Evolutionary conservation across 2,113 vertebrate species (phyloP).

Genomic region (Elephantulus edwardii): DNA sequence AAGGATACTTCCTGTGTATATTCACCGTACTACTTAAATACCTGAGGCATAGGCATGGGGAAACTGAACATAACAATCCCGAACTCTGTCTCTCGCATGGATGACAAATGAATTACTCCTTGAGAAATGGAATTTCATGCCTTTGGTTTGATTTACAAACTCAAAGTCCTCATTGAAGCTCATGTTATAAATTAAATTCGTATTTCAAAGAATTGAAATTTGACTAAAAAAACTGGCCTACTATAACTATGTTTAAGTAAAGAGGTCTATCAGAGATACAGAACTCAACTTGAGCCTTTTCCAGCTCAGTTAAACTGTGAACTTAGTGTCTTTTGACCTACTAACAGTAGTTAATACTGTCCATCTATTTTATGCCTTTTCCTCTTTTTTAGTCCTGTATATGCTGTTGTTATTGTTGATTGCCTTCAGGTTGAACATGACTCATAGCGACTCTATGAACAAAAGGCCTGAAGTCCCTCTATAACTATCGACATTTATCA

Average conservation of each 20-base stretch:
- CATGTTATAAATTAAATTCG: neutral
- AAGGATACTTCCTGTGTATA: neutral
- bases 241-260: neutral
- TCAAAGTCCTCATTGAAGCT: fast-evolving
- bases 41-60: neutral
- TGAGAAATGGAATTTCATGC: neutral
- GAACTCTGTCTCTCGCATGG: neutral
- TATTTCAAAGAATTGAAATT: neutral
- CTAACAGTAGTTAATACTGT: neutral
- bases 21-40: neutral
- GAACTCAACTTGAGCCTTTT: neutral
- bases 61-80: neutral
- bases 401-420: too few species aligned
- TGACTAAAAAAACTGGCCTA: neutral
- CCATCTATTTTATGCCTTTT: neutral
- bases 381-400: too few species aligned
- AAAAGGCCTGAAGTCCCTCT: too few species aligned
- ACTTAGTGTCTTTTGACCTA: neutral
- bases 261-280: neutral
- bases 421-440: too few species aligned
- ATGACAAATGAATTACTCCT: neutral
- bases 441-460: too few species aligned
- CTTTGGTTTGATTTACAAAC: neutral
- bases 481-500: too few species aligned
- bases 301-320: neutral